These are phyloP conservation scores for Nezara viridula DNA, from an alignment of 2,888 invertebrate species.

Conservation along the genomic window DNA sequence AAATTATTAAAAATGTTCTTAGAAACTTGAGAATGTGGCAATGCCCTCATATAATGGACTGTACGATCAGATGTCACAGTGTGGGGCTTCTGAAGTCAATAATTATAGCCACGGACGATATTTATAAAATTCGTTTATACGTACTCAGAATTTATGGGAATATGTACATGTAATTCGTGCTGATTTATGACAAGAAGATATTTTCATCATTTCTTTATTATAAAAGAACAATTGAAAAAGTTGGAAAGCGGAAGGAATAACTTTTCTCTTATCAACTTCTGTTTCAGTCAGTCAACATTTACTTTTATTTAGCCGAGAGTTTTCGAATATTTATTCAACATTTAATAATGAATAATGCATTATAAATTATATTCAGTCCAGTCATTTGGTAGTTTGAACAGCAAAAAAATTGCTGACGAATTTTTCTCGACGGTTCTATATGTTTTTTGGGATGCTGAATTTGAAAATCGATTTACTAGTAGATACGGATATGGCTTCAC, in stretches of 20 bases:
- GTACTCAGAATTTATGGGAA: background rate
- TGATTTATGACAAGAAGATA: no score
- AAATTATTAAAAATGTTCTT: no score
- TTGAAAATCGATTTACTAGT: no score
- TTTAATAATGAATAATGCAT: background rate
- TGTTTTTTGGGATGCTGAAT: no score
- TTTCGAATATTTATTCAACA: background rate
- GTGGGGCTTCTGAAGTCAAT: background rate
- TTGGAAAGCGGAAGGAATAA: background rate
- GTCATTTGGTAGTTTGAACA: no score
- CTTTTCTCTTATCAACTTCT: background rate
- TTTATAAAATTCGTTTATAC: background rate
- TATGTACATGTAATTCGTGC: background rate
- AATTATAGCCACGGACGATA: background rate
- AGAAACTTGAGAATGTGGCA: background rate
- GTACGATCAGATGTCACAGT: background rate
- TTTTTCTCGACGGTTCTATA: no score
- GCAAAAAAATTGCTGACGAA: no score
- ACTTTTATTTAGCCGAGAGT: background rate
- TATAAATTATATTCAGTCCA: no score
- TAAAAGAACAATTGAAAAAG: background rate
- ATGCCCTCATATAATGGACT: conserved; percentile 8
- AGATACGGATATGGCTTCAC: no score
- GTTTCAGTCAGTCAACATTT: background rate
- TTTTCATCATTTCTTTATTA: background rate